Evolutionary conservation across 2,113 vertebrate genomes (phyloP).

Genomic region (Corapipo altera): DNA sequence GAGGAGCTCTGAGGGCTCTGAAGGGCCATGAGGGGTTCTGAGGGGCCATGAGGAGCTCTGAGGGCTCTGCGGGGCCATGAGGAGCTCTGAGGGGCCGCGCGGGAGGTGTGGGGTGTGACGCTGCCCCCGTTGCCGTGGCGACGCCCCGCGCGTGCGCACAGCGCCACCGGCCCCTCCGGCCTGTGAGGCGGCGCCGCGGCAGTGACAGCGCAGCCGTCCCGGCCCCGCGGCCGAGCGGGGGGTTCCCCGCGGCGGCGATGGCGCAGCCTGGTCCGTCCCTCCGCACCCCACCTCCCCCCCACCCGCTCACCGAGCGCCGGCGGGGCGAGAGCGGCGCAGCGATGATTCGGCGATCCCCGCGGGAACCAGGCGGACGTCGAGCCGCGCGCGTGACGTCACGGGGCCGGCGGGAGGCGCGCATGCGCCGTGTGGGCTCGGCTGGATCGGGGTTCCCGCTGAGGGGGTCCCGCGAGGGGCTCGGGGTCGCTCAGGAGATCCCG

Average conservation of each 20-base stretch:
- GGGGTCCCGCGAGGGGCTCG: not conserved
- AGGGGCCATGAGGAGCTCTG: too few species aligned
- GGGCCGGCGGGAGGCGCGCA: not conserved
- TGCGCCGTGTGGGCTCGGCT: not conserved
- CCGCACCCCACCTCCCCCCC: too few species aligned
- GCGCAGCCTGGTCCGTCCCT: too few species aligned
- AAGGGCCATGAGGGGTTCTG: too few species aligned
- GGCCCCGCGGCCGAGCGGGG: not conserved
- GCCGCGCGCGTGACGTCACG: not conserved
- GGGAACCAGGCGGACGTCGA: not conserved
- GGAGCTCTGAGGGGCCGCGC: not conserved
- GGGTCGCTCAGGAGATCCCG: not conserved
- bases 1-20: not conserved
- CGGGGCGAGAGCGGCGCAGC: not conserved
- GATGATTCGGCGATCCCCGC: not conserved
- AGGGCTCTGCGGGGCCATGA: too few species aligned
- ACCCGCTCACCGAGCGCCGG: not conserved
- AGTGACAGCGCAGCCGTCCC: too few species aligned
- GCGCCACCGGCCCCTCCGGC: rapidly evolving
- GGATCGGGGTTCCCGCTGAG: rapidly evolving
- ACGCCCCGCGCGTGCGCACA: not conserved
- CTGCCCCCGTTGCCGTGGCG: not conserved
- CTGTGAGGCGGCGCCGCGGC: not conserved
- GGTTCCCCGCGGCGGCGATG: too few species aligned
- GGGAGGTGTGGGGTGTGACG: not conserved